Evolutionary conservation across 2,797 vertebrate species (phyloP).

Genomic region (Enteromius unitaeniatus): DNA sequence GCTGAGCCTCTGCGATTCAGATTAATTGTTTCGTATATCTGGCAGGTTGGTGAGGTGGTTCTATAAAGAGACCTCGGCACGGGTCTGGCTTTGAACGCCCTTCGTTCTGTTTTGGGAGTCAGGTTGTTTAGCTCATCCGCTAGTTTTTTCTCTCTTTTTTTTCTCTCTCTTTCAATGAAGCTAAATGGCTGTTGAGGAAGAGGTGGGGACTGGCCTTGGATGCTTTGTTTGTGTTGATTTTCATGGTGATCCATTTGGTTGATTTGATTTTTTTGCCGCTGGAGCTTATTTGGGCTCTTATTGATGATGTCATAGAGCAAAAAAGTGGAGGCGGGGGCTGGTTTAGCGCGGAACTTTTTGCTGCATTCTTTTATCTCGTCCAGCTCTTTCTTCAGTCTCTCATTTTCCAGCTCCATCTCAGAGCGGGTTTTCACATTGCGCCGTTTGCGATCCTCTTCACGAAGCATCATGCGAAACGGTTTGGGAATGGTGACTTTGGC

Average conservation of each 20-base stretch:
- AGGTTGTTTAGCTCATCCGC: conserved; percentile 75
- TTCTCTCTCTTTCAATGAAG: conserved; percentile 86
- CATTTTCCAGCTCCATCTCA: conserved; percentile 79
- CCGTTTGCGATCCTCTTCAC: conserved; percentile 86
- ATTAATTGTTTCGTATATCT: conserved; percentile 68
- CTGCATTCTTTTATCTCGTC: conserved; percentile 86
- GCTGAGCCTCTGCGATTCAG: conserved; percentile 52
- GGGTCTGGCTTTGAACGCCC: conserved; percentile 83
- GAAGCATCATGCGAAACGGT: conserved; percentile 90
- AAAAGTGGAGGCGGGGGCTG: conserved; percentile 80
- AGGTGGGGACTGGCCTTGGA: conserved; percentile 67
- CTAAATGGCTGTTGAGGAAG: conserved; percentile 81
- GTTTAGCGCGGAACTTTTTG: conserved; percentile 87
- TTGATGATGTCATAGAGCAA: conserved; percentile 80
- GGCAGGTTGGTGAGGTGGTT: conserved; percentile 64
- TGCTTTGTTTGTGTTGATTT: conserved; percentile 62
- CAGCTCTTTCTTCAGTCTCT: conserved; percentile 77
- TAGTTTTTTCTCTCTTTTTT: conserved; percentile 78
- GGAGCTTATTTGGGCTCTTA: conserved; percentile 47
- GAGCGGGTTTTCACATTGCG: conserved; percentile 80
- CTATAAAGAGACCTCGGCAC: conserved; percentile 78
- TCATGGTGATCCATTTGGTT: conserved; percentile 50
- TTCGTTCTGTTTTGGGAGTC: conserved; percentile 68
- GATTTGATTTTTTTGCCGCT: conserved; percentile 29
- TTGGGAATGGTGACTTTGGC: conserved; percentile 84